Percentiles rank a stretch among this genome's conserved stretches.
Evolutionary conservation across 2,113 vertebrate genomes (phyloP).

Genomic region (Turdus rufiventris): DNA sequence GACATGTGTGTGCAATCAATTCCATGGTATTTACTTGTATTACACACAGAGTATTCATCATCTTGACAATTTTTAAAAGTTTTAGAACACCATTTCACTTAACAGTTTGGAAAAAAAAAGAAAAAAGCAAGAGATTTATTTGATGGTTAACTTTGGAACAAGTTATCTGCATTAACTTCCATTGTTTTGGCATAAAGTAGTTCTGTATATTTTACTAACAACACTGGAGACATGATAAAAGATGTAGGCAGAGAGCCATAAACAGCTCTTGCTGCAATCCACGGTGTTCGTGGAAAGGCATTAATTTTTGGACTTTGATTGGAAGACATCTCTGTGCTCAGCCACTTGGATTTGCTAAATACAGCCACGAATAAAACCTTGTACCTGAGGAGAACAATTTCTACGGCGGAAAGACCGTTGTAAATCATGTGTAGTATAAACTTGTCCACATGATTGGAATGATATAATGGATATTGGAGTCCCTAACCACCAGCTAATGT

Average conservation of each 20-base stretch:
- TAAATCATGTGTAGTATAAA: constrained; percentile 57
- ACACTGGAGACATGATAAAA: constrained; percentile 60
- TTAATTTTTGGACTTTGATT: constrained; percentile 35
- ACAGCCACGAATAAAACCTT: background rate
- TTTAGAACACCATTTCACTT: constrained; percentile 61
- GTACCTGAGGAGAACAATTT: constrained; percentile 50
- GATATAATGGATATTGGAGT: constrained; percentile 51
- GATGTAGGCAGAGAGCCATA: constrained; percentile 48
- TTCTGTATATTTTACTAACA: constrained; percentile 67
- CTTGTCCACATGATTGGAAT: constrained; percentile 55
- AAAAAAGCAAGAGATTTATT: constrained; percentile 45
- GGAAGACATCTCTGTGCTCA: background rate
- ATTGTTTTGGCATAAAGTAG: constrained; percentile 70
- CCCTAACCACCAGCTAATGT: constrained; percentile 52
- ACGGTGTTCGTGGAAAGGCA: background rate
- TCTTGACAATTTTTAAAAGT: constrained; percentile 64
- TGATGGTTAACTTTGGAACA: constrained; percentile 57
- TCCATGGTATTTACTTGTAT: constrained; percentile 61
- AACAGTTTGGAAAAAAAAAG: background rate
- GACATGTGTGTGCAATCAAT: constrained; percentile 57
- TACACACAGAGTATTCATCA: constrained; percentile 60
- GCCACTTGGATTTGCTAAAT: constrained; percentile 6
- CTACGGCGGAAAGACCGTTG: background rate
- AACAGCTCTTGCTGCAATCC: constrained; percentile 20
- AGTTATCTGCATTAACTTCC: constrained; percentile 69